phyloP scores from a whole-genome alignment of 2,113 vertebrate genomes.

The Picathartes gymnocephalus region DNA sequence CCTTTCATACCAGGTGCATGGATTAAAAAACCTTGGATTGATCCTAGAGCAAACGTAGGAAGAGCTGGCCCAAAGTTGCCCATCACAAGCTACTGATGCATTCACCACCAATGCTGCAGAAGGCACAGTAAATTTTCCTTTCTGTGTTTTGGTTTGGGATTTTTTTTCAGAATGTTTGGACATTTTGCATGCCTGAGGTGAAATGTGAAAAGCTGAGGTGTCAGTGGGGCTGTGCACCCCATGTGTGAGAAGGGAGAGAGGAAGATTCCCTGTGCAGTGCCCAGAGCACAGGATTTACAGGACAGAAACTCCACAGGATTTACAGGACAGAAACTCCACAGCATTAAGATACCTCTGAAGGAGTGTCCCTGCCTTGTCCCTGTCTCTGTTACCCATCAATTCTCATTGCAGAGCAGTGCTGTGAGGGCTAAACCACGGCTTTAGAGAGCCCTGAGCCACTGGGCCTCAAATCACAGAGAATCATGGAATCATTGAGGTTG shows the following conservation, averaged over 20 bases:
- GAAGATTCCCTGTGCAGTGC: not conserved
- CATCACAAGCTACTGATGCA: fast-evolving
- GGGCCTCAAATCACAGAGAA: not conserved
- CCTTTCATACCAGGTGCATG: fast-evolving
- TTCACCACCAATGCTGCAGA: fast-evolving
- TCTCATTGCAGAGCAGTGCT: not conserved
- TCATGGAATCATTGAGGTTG: not conserved
- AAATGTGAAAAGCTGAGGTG: fast-evolving
- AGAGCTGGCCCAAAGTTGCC: not conserved
- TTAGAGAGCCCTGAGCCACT: not conserved
- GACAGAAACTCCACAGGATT: fast-evolving
- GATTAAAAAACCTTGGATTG: not conserved
- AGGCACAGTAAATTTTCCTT: not conserved
- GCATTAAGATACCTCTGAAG: fast-evolving
- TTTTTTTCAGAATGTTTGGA: not conserved
- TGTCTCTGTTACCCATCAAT: fast-evolving
- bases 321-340: fast-evolving
- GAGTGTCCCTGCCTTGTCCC: not conserved
- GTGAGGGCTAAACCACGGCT: not conserved
- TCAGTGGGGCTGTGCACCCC: not conserved
- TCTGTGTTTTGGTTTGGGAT: not conserved
- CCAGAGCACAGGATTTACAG: not conserved
- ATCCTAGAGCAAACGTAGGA: too few species aligned
- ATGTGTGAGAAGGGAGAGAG: fast-evolving
- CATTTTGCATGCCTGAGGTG: not conserved